Conservation (phyloP, 1,140 invertebrate species). For the Heliothis virescens region DNA sequence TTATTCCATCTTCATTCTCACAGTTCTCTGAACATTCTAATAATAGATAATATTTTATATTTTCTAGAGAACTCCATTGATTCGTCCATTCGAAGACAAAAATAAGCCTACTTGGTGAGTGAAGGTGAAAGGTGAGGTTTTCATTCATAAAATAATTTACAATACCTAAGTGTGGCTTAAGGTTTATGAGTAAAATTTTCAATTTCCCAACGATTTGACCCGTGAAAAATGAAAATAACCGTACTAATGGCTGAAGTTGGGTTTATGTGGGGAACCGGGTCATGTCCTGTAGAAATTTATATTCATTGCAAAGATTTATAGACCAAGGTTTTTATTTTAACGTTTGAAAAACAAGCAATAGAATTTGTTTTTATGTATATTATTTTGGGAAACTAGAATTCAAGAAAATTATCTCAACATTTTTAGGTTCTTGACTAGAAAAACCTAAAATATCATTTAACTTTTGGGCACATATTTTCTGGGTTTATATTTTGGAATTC, state of each 20-base stretch:
- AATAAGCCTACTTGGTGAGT: background rate
- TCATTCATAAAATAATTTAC: background rate
- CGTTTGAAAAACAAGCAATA: background rate
- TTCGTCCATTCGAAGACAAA: too few species aligned
- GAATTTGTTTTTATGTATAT: background rate
- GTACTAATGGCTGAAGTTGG: slow-evolving; percentile 8
- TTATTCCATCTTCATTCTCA: too few species aligned
- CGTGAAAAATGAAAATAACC: slow-evolving; percentile 11
- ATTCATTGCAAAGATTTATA: background rate
- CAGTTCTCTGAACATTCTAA: too few species aligned
- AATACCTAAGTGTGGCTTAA: background rate
- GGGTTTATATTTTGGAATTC: too few species aligned
- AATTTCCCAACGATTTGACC: background rate
- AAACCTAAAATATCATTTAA: too few species aligned
- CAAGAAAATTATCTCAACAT: too few species aligned
- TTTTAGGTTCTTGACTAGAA: too few species aligned
- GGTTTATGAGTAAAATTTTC: background rate
- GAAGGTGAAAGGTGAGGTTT: background rate
- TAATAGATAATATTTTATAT: too few species aligned
- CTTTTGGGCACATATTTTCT: too few species aligned
- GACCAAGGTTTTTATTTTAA: background rate
- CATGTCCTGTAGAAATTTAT: background rate
- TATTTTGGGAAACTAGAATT: too few species aligned
- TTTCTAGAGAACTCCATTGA: too few species aligned
- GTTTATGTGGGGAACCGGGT: background rate